Base-by-base conservation (phyloP, 2,888 invertebrate genomes). In the Tethea ocularis region DNA sequence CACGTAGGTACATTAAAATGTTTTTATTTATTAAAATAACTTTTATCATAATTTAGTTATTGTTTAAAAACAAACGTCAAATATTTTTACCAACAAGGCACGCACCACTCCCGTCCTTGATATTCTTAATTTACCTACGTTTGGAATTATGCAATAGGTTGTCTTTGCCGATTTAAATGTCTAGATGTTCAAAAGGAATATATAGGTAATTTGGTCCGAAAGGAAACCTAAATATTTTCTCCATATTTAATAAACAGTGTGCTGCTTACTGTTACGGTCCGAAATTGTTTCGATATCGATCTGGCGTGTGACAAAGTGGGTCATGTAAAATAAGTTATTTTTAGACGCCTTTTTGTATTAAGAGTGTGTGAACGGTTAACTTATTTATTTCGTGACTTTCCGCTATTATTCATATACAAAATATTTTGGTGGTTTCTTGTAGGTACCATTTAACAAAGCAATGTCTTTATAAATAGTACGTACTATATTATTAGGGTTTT, bases 261-360 rank as follows among this genome's bases (percentile, higher is more conserved):
- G 56, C 55, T 57, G 53, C 63, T n/a, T n/a, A n/a, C n/a, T n/a
- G n/a, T n/a, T n/a, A 63, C 63, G 61, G 63, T 63, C 63, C 57
- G 59, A 62, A 63, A 67, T 66, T 58, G 62, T 56, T 64, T 58
- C 59, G 64, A 63, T 72, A 81, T 81, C 71, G 82, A 81, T 74
- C 71, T 62, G 57, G 62, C 63, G 55, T 22, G 29, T 53, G 58
- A 58, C 62, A 46, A 80, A 77, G 69, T 81, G 63, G 77, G 80
- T 77, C 77, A 77, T 65, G 69, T 66, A 63, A 66, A 67, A 62
- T 64, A 61, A 61, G 66, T 60, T 71, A 80, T 72, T 74, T 77
- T 67, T 58, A 71, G 66, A 59, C 58, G 63, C 67, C 66, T 63
- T 68, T 69, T 72, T 71, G 67, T 64, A 56, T 62, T 26, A 66